Base-by-base conservation (phyloP, 1,140 invertebrate species). In the Lepidurus packardi region DNA sequence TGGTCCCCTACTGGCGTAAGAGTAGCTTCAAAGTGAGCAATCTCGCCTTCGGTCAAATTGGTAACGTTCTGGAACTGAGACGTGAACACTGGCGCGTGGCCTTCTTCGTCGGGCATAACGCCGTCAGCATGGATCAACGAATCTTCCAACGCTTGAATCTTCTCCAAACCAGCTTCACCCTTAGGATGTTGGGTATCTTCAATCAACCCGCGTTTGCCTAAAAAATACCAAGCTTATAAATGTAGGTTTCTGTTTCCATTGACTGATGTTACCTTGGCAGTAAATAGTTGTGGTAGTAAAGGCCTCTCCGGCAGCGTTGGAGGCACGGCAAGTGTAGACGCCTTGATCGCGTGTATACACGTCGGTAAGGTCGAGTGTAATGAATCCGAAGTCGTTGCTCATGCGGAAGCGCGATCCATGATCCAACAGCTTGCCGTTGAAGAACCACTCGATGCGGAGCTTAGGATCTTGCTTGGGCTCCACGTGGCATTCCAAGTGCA, bases 391-490 rank as follows among this genome's bases (percentile, higher is more conserved):
- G 81, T 98, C 95, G 84, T 89, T 94, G 0, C 92, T 93, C 84
- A 94, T 90, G 84, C 94, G 95, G 83, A 94, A 96, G 77, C 94
- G 87, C 7, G 93, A 91, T 44, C 92, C 94, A 83, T 94, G 92
- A 81, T 93, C 92, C 25, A 96, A 85, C 43, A 90, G 87, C 86
- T 95, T 95, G 47, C 94, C 94, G 83, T 97, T 96, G 82, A 96
- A 94, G 85, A 94, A 96, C 94, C 94, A 96, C 86, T 96, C 94
- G 78, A 96, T 92, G 82, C 91, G 93, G n/a, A 97, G 87, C 83
- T 97, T 93, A 3, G 97, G 97, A 89, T 99, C 98, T 84, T 96
- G 92, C 84, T 98, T 95, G 0, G 97, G 98, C 85, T 96, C 94
- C 7, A 98, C 94, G 83, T 93, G 92, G 74, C 92, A 95, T 86